phyloP scores from a whole-genome alignment of 2,888 invertebrate genomes.

The Lasioglossum malachurum region DNA sequence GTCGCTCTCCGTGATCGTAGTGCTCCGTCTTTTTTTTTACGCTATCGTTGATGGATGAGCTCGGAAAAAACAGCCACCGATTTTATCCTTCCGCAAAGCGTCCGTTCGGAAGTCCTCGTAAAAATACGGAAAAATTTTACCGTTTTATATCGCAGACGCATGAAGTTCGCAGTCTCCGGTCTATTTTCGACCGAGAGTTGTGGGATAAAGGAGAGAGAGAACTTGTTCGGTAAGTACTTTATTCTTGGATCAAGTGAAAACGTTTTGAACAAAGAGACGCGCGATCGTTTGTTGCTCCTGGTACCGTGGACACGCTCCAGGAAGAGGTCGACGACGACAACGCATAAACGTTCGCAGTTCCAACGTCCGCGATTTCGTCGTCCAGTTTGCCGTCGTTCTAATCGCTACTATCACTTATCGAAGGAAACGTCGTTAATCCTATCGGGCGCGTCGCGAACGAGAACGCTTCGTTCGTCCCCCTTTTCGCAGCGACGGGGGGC shows the following conservation, averaged over 20 bases:
- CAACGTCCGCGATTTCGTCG: neutral
- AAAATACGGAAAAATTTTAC: neutral
- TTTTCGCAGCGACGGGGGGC: conserved; percentile 38
- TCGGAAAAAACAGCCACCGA: neutral
- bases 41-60: conserved; percentile 46
- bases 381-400: neutral
- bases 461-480: conserved; percentile 22
- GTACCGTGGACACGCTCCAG: neutral
- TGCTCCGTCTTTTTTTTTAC: neutral
- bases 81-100: neutral
- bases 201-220: neutral
- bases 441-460: neutral
- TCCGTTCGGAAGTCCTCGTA: neutral
- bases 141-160: too few relatives aligned
- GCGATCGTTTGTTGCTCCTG: neutral
- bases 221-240: conserved; percentile 1
- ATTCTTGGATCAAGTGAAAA: conserved; percentile 9
- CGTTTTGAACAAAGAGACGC: neutral
- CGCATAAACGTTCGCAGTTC: neutral
- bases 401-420: conserved; percentile 3
- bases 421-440: neutral
- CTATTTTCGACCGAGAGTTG: too few relatives aligned
- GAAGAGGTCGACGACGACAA: neutral
- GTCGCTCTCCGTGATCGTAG: neutral
- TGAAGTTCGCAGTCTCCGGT: too few relatives aligned